Base-by-base conservation (phyloP, 2,888 invertebrate species). In the Sarcophaga subvicina region DNA sequence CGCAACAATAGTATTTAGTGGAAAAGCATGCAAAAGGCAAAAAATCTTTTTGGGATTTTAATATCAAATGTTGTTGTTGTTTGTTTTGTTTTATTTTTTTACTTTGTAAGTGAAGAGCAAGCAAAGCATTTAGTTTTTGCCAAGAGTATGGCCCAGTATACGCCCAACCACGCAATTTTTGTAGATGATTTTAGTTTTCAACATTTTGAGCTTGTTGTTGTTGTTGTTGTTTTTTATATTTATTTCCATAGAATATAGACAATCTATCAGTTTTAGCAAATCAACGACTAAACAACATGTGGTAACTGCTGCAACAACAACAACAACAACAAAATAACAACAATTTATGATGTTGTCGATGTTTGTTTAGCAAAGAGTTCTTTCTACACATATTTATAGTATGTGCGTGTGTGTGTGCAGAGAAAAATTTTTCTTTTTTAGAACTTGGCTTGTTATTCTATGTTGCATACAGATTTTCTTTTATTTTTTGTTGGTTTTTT, bases 321-420 rank as follows among this genome's bases (percentile, higher is more conserved):
- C 75, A 83, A 78, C 75, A 86, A 85, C 79, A 88, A 72, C 60
- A 70, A 64, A 54, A 37, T 12, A 59, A 22, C 54, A 75, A 91
- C 92, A 91, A 91, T 91, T 91, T 91, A 91, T 91, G 91, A 91
- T 91, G 91, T 92, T 92, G 91, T 90, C 90, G 91, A 91, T 91
- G 91, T 84, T 80, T 71, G 70, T 84, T 76, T 66, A 14, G 17
- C 54, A 54, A 54, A 54, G 4, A 80, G 80, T 84, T 84, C 83
- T 84, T 83, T 79, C 78, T 83, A 83, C 83, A 80, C 80, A 22
- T 22, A 86, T 78, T 70, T 63, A 70, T 63, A 37, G 6, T 72
- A 62, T 49, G 20, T 3, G 6, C 25, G 8, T 70, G 45, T 59
- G 11, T 67, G 59, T 20, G 66, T 6, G n/a, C 62, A 37, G 37